Base-by-base conservation (phyloP, 2,797 vertebrate species). In the Anisognathus igniventris region DNA sequence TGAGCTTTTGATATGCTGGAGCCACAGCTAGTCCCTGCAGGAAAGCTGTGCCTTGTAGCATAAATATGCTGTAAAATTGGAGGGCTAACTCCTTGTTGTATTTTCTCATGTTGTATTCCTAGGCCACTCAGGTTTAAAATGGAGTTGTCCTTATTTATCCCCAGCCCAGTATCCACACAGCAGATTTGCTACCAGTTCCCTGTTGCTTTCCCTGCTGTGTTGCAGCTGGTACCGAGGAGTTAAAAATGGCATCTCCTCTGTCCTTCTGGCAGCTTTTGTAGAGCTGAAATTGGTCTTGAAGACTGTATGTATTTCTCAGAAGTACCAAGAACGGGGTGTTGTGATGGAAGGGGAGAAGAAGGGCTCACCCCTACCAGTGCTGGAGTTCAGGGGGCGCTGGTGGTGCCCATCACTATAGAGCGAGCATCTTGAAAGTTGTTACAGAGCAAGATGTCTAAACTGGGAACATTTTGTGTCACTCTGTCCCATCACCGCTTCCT, bases 141-240 rank as follows among this genome's bases (percentile, higher is more conserved):
- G 22, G 56, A 82, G 50, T 58, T 95, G 90, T 93, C 93, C 94
- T 93, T 90, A 68, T 86, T 78, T 95, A 78, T 78, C 90, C 79
- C 70, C 93, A 92, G 50, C 70, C 21, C 6, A 3, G 14, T 86
- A 81, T 83, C 44, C 50, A 57, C 13, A 13, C 31, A 68, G 85
- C 93, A 95, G 89, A 93, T 96, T 86, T 94, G 77, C 87, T 91
- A 57, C 85, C 67, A 57, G 70, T 92, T 91, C 66, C 90, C 90
- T 86, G 48, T 92, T 94, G 95, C 84, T 88, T 86, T 88, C 76
- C 87, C 64, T 75, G 78, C 94, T 93, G 92, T 83, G 92, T 82
- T 94, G 77, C 91, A 96, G 88, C 91, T 95, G 94, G 68, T 92
- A 56, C 88, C 62, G 76, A 85, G 71, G 71, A 91, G 82, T 86